A percentile compares a stretch with the other conserved stretches of the same genome.
Evolutionary conservation across 2,888 invertebrate genomes (phyloP).

Genomic region (Linnaemya vulpina): DNA sequence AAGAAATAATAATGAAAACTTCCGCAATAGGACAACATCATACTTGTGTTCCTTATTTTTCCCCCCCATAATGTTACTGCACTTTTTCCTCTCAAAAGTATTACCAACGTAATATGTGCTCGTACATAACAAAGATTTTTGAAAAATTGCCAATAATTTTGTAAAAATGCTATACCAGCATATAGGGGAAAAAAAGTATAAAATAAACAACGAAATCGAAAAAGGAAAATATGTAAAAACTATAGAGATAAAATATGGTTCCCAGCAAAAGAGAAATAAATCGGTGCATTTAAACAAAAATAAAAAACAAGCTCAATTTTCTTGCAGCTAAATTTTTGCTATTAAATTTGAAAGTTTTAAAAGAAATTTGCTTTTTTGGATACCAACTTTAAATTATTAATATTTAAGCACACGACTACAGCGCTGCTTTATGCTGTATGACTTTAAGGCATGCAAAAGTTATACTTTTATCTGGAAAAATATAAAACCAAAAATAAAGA

Average conservation of each 20-base stretch:
- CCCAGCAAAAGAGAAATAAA: slow-evolving; percentile 40
- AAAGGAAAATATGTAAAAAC: background rate
- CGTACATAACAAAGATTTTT: slow-evolving; percentile 18
- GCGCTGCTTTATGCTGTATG: background rate
- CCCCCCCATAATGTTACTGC: slow-evolving; percentile 37
- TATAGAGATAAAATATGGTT: slow-evolving; percentile 40
- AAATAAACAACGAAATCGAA: background rate
- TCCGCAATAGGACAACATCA: slow-evolving; percentile 60
- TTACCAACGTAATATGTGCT: slow-evolving; percentile 12
- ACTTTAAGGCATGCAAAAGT: slow-evolving; percentile 39
- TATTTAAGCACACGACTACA: background rate
- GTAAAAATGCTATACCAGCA: slow-evolving; percentile 22
- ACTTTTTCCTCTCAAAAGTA: slow-evolving; percentile 25
- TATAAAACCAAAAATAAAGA: background rate
- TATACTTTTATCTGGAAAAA: background rate
- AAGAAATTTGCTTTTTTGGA: background rate
- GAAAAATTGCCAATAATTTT: slow-evolving; percentile 62
- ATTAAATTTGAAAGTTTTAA: background rate
- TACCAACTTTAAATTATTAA: background rate
- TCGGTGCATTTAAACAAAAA: slow-evolving; percentile 12
- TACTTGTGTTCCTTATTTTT: slow-evolving; percentile 20
- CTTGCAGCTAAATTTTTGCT: background rate
- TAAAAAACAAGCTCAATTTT: background rate
- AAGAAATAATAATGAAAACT: slow-evolving; percentile 59
- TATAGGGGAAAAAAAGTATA: slow-evolving; percentile 7